Conservation (phyloP, 1,140 invertebrate genomes). For the Leptinotarsa texana region DNA sequence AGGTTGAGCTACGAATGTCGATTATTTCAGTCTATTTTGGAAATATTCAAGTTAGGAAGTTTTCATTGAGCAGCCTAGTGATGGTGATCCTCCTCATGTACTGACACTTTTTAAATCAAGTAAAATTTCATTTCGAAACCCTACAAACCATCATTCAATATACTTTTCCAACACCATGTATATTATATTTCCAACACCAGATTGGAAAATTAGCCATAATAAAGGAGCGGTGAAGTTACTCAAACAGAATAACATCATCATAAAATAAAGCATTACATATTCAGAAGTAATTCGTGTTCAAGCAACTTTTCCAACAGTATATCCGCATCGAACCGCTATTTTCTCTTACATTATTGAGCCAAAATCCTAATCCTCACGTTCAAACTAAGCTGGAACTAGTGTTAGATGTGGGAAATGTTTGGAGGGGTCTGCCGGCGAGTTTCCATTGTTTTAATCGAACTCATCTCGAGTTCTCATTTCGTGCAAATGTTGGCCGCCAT, state of each 20-base stretch:
- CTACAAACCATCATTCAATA: too few species aligned
- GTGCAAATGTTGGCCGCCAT: constrained; percentile 53
- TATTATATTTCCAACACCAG: too few species aligned
- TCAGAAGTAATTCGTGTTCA: constrained; percentile 21
- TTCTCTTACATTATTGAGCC: constrained; percentile 44
- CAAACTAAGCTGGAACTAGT: constrained; percentile 44
- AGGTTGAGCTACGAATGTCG: too few species aligned
- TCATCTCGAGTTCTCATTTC: constrained; percentile 56
- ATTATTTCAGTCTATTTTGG: too few species aligned
- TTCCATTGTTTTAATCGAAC: constrained; percentile 56
- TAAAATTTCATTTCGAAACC: too few species aligned
- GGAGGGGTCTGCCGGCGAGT: constrained; percentile 37
- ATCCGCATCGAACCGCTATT: constrained; percentile 35
- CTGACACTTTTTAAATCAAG: too few species aligned
- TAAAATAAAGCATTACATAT: background rate
- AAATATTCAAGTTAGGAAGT: too few species aligned
- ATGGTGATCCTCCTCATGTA: too few species aligned
- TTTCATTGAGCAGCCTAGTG: too few species aligned
- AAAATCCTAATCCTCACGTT: constrained; percentile 42
- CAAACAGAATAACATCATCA: background rate
- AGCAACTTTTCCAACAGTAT: constrained; percentile 15
- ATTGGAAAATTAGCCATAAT: background rate
- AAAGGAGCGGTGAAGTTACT: background rate
- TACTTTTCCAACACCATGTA: too few species aligned
- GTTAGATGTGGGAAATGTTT: constrained; percentile 31